Evolutionary conservation across 1,140 invertebrate genomes (phyloP).

Genomic region (Charaxes varanes): DNA sequence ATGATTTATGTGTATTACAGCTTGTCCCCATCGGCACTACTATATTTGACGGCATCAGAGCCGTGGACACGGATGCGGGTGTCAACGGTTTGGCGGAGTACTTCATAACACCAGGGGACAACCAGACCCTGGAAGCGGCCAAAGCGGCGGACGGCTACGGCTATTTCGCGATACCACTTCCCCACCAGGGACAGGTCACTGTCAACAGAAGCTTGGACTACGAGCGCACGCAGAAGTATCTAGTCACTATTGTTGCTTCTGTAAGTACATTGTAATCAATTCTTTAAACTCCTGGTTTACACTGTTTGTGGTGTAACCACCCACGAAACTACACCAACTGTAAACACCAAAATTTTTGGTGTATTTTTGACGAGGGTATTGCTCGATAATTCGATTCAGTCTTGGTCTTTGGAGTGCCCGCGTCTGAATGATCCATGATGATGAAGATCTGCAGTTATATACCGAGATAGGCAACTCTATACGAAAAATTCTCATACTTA

Average conservation of each 20-base stretch:
- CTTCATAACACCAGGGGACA: constrained; percentile 77
- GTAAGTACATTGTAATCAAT: constrained; percentile 76
- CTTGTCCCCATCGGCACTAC: constrained; percentile 90
- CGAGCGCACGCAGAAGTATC: constrained; percentile 90
- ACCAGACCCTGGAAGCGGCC: constrained; percentile 59
- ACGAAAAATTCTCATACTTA: no score
- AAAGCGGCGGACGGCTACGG: constrained; percentile 86
- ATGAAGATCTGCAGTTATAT: no score
- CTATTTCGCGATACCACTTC: constrained; percentile 89
- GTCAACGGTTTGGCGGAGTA: constrained; percentile 92
- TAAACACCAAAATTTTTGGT: no score
- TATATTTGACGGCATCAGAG: constrained; percentile 89
- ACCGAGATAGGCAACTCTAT: no score
- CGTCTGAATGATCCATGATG: no score
- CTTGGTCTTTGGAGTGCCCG: no score
- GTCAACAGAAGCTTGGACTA: constrained; percentile 92
- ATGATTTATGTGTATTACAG: no score
- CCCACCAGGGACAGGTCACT: constrained; percentile 92
- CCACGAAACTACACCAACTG: no score
- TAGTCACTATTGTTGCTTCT: constrained; percentile 91
- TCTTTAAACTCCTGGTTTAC: no score
- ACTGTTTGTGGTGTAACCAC: no score
- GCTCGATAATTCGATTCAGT: no score
- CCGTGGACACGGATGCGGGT: constrained; percentile 88
- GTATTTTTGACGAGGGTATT: no score